Conservation (phyloP, 2,797 vertebrate genomes). For the Catostomus latipinnis region DNA sequence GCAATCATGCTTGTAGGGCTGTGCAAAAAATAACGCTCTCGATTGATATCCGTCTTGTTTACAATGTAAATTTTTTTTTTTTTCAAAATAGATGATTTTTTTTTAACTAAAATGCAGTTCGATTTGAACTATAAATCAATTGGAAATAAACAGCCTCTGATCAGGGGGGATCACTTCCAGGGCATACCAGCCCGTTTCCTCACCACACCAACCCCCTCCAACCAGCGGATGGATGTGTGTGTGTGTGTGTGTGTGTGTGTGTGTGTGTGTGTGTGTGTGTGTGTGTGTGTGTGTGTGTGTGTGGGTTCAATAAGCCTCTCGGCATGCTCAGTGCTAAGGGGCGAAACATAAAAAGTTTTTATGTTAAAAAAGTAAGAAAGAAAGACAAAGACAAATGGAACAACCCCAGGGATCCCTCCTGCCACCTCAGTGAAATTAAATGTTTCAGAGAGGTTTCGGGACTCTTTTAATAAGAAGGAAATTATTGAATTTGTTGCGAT, state of each 20-base stretch:
- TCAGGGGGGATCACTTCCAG: constrained; percentile 82
- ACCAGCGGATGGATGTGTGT: constrained; percentile 69
- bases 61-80: too few relatives aligned
- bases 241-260: constrained; percentile 47
- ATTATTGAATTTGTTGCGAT: background rate
- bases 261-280: constrained; percentile 56
- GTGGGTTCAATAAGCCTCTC: constrained; percentile 66
- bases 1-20: background rate
- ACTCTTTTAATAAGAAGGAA: background rate
- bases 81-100: too few relatives aligned
- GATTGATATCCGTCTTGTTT: too few relatives aligned
- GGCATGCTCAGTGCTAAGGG: constrained; percentile 60
- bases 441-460: background rate
- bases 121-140: too few relatives aligned
- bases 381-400: background rate
- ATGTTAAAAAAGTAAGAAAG: constrained; percentile 6
- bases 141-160: too few relatives aligned
- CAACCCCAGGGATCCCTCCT: constrained; percentile 7
- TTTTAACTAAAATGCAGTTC: too few relatives aligned
- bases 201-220: constrained; percentile 65
- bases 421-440: constrained; percentile 29
- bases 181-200: constrained; percentile 81
- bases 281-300: constrained; percentile 59
- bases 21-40: too few relatives aligned
- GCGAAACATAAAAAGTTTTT: constrained; percentile 55